Percentiles rank a stretch among this genome's conserved stretches.
Conservation (phyloP, 64 coral and sea anemone species). For the Dendrophyllia cribrosa region DNA sequence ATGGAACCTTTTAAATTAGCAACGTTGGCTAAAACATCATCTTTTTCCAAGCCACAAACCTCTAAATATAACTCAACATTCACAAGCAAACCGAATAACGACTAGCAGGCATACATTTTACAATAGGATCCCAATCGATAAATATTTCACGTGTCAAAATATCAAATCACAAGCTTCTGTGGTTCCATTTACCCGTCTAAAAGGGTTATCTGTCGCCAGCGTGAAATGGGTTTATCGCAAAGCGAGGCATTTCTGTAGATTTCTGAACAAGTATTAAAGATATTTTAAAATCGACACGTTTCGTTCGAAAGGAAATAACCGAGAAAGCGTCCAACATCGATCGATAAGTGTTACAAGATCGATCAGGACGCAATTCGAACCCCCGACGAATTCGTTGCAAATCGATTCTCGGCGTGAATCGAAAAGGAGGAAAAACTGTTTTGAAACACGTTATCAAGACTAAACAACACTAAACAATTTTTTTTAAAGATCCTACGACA, state of each 20-base stretch:
- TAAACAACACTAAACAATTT: slow-evolving; percentile 29
- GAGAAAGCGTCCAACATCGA: slow-evolving; percentile 18
- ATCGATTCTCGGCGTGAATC: slow-evolving; percentile 41
- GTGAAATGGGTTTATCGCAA: not conserved
- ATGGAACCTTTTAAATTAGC: not conserved
- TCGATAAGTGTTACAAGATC: slow-evolving; percentile 2
- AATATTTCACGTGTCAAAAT: slow-evolving; percentile 52
- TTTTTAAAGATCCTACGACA: not conserved
- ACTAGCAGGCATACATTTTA: slow-evolving; percentile 1
- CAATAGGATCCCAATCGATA: slow-evolving; percentile 16
- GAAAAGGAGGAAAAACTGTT: slow-evolving; percentile 11
- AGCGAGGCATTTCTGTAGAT: not conserved
- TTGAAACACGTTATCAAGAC: slow-evolving; percentile 18
- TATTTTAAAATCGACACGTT: not conserved
- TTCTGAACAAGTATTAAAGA: not conserved
- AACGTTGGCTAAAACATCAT: not conserved
- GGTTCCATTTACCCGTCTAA: slow-evolving; percentile 2
- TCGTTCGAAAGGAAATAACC: slow-evolving; percentile 23
- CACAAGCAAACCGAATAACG: slow-evolving; percentile 13
- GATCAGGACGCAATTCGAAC: not conserved
- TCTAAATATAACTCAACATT: slow-evolving; percentile 28
- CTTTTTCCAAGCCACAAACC: not conserved
- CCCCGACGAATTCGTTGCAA: not conserved
- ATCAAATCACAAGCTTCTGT: slow-evolving; percentile 15
- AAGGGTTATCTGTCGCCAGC: not conserved